Conservation (phyloP, 2,113 vertebrate genomes). For the Peromyscus californicus region DNA sequence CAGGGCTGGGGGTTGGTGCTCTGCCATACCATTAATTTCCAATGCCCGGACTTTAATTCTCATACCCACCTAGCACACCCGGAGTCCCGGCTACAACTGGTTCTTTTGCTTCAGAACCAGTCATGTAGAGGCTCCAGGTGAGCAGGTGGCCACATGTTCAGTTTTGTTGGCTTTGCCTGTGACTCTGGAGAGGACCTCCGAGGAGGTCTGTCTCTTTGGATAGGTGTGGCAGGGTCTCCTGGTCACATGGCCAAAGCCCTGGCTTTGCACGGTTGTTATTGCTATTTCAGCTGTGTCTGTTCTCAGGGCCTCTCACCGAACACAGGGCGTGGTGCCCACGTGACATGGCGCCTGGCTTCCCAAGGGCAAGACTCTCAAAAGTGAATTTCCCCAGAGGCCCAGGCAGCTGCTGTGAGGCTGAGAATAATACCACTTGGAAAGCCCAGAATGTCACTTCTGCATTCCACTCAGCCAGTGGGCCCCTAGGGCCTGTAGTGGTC, state of each 20-base stretch:
- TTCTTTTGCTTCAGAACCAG: neutral
- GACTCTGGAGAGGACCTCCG: neutral
- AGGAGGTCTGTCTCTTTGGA: fast-evolving
- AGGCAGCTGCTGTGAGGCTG: neutral
- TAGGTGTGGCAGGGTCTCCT: neutral
- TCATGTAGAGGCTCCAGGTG: fast-evolving
- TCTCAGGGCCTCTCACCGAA: neutral
- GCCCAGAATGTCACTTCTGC: fast-evolving
- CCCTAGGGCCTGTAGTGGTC: too few species aligned
- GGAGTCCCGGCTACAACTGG: fast-evolving
- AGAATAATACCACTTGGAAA: neutral
- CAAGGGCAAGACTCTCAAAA: fast-evolving
- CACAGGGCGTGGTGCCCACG: fast-evolving
- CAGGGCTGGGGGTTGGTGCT: neutral
- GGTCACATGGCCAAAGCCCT: fast-evolving
- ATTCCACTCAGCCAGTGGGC: fast-evolving
- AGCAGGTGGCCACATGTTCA: fast-evolving
- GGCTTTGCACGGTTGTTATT: neutral
- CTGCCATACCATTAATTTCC: constrained; percentile 70
- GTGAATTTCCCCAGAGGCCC: fast-evolving
- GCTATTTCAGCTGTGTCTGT: fast-evolving
- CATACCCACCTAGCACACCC: fast-evolving
- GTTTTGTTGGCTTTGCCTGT: too few species aligned
- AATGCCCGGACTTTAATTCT: neutral
- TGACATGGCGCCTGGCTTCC: fast-evolving